Percentiles rank a stretch among this genome's conserved stretches.
Evolutionary conservation across 2,888 invertebrate species (phyloP).

Genomic region (Xylota sylvarum): DNA sequence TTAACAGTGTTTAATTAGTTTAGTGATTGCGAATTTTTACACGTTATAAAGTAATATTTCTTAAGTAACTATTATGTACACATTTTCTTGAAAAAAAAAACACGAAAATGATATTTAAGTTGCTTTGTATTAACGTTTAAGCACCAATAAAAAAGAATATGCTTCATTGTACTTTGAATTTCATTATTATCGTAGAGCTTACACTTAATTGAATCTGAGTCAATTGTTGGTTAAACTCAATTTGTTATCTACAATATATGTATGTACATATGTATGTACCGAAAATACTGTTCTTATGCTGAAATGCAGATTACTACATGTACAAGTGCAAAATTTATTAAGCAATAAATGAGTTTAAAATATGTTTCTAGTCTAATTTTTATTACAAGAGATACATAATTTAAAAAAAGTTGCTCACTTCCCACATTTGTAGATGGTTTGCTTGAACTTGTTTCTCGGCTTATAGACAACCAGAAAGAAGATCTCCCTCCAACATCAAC

Average conservation of each 20-base stretch:
- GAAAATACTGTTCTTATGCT: constrained; percentile 6
- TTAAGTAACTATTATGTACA: neutral
- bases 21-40: neutral
- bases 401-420: neutral
- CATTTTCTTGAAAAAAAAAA: neutral
- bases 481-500: constrained; percentile 51
- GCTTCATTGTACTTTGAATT: neutral
- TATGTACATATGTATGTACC: neutral
- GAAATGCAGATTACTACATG: neutral
- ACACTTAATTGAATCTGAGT: constrained; percentile 13
- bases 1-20: neutral
- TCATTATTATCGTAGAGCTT: neutral
- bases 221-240: constrained; percentile 35
- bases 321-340: constrained; percentile 27
- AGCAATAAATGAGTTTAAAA: constrained; percentile 49
- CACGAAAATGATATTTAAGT: neutral
- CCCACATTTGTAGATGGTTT: neutral
- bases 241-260: constrained; percentile 15
- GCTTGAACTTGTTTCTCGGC: constrained; percentile 25
- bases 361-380: neutral
- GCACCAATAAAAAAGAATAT: neutral
- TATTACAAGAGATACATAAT: neutral
- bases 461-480: constrained; percentile 9
- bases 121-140: neutral
- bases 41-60: neutral